These are phyloP conservation scores for Meloidogyne hapla DNA, from an alignment of 1,140 invertebrate species.

Conservation along the genomic window DNA sequence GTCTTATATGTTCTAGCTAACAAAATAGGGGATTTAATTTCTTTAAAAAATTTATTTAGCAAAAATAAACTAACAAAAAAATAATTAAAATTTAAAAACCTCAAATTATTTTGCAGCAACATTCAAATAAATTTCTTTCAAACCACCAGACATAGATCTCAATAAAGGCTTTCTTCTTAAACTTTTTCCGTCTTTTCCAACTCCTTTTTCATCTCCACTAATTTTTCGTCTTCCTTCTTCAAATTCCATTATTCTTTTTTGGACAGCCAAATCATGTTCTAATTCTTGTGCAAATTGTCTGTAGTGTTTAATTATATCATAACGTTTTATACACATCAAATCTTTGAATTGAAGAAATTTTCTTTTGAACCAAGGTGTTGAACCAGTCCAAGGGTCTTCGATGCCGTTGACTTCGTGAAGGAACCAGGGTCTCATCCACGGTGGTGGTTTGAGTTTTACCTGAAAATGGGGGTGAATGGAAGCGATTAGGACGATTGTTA, in stretches of 20 bases:
- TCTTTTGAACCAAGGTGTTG: slow-evolving; percentile 58
- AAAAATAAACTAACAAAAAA: no score
- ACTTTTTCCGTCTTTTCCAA: not conserved
- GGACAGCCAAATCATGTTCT: slow-evolving; percentile 50
- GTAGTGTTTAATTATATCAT: slow-evolving; percentile 57
- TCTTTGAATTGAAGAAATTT: slow-evolving; percentile 52
- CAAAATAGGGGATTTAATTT: not conserved
- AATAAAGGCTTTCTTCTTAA: slow-evolving; percentile 45
- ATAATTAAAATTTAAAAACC: no score
- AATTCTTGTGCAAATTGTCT: slow-evolving; percentile 44
- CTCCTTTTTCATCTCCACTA: slow-evolving; percentile 18
- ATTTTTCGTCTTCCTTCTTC: slow-evolving; percentile 44
- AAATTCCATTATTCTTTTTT: slow-evolving; percentile 54
- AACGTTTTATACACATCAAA: slow-evolving; percentile 52
- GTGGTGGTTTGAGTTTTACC: slow-evolving; percentile 61
- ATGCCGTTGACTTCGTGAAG: slow-evolving; percentile 52
- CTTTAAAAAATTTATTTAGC: not conserved
- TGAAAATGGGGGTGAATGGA: slow-evolving; percentile 31
- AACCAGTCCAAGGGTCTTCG: slow-evolving; percentile 54
- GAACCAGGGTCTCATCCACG: slow-evolving; percentile 60
- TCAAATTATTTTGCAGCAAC: not conserved
- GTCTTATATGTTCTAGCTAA: no score
- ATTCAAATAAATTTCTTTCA: slow-evolving; percentile 16
- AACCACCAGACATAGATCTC: slow-evolving; percentile 35
- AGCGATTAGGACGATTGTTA: not conserved